Conservation (phyloP, 2,888 invertebrate genomes). For the Erebia epiphron region DNA sequence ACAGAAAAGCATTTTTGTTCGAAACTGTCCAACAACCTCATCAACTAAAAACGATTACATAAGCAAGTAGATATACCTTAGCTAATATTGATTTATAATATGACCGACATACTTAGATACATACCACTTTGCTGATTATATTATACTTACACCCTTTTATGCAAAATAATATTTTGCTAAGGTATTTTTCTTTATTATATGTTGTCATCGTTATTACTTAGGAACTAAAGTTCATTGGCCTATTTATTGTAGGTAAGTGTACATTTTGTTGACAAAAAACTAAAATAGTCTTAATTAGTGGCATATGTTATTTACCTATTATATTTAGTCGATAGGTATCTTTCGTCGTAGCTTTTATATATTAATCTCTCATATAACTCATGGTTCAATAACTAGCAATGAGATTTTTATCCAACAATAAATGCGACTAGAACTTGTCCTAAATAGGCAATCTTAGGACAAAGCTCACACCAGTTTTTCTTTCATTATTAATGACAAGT, state of each 20-base stretch:
- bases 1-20: too few relatives aligned
- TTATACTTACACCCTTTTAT: not conserved
- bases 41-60: not conserved
- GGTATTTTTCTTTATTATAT: not conserved
- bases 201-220: not conserved
- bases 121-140: not conserved
- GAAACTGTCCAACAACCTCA: constrained; percentile 2
- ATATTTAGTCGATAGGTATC: not conserved
- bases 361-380: not conserved
- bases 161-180: not conserved
- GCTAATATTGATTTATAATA: constrained; percentile 3
- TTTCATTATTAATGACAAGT: constrained; percentile 3
- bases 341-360: too few relatives aligned
- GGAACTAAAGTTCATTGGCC: not conserved
- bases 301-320: not conserved
- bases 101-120: too few relatives aligned
- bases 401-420: constrained; percentile 7
- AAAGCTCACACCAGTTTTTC: constrained; percentile 15
- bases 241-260: too few relatives aligned
- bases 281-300: not conserved
- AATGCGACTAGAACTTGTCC: constrained; percentile 10
- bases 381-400: constrained; percentile 6
- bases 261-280: not conserved
- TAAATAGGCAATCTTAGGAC: not conserved
- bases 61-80: not conserved